Base-by-base conservation (phyloP, 2,113 vertebrate species). In the Apistogramma diplotaenia region DNA sequence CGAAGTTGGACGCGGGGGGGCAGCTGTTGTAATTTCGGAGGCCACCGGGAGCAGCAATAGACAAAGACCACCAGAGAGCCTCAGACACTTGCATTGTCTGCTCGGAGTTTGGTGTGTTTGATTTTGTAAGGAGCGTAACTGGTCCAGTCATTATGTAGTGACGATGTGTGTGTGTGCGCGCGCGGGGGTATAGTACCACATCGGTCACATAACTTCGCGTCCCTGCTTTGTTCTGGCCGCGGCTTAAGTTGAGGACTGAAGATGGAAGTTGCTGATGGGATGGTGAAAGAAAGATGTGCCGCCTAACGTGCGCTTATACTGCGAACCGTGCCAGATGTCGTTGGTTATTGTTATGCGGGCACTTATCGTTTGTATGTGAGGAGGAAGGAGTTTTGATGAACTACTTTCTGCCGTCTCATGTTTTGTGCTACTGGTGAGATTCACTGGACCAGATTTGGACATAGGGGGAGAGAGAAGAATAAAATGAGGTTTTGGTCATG, bases 21-120 rank as follows among this genome's bases (percentile, higher is more conserved):
- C 89, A 87, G 89, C 85, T 83, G 85, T 79, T 86, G 61, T 80
- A 51, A 76, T 73, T 49, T 31, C 6, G n/a, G 67, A 70, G 57
- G 60, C 33, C 61, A 82, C 57, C 61, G 16, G 46, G 70, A 73
- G 81, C 84, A 65, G 76, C 70, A 67, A 49, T 4, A 93, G 86
- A 94, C 93, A 94, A 94, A 94, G 92, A 91, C 87, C 89, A 79
- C 79, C 83, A 75, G 80, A 87, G 85, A 85, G 84, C 60, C 83
- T 67, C 81, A 53, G 57, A 78, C 87, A 81, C 74, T 89, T 67
- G 86, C 84, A 85, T 90, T 89, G 91, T 93, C 67, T 84, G 4
- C 31, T 29, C 33, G 8, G 51, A 81, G 83, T 85, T 87, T 71
- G 51, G 78, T 55, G 13, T 76, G 56, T 81, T 74, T 67, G 77